Percentiles rank a stretch among this genome's conserved stretches.
These are phyloP conservation scores for Chironex yamaguchii DNA, from an alignment of 30 jellyfish, hydroid and myxozoan genomes.

Conservation along the genomic window DNA sequence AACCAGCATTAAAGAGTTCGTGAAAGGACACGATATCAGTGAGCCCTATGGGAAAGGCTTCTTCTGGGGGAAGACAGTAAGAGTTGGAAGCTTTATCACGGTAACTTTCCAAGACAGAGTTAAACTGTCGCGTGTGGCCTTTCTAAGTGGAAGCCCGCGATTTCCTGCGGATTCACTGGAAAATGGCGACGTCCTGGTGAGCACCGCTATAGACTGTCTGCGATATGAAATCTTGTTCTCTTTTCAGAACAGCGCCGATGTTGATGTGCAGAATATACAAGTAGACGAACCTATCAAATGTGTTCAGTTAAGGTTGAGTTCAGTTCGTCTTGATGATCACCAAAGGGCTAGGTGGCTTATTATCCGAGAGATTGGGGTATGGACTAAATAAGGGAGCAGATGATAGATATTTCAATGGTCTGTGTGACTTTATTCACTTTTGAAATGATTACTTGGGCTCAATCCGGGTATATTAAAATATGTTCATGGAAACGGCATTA, in stretches of 20 bases:
- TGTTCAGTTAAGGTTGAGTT: slow-evolving; percentile 43
- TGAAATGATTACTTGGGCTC: too few species aligned
- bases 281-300: slow-evolving; percentile 74
- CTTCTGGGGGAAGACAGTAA: slow-evolving; percentile 85
- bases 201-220: slow-evolving; percentile 54
- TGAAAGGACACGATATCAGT: slow-evolving; percentile 55
- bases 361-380: slow-evolving; percentile 74
- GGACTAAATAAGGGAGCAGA: slow-evolving; percentile 58
- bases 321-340: slow-evolving; percentile 73
- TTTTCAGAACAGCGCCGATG: slow-evolving; percentile 4
- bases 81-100: slow-evolving; percentile 68
- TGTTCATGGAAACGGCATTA: too few species aligned
- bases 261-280: slow-evolving; percentile 32
- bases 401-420: too few species aligned
- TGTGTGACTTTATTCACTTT: too few species aligned
- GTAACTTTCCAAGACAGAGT: slow-evolving; percentile 44
- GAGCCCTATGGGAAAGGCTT: slow-evolving; percentile 61
- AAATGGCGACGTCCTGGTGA: slow-evolving; percentile 66
- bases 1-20: slow-evolving; percentile 76
- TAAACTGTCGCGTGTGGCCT: slow-evolving; percentile 46
- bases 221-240: slow-evolving; percentile 3
- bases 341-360: slow-evolving; percentile 79
- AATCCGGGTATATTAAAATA: too few species aligned
- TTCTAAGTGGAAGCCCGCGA: slow-evolving; percentile 79
- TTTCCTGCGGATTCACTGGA: slow-evolving; percentile 77